Evolutionary conservation across 1,140 invertebrate species (phyloP), one percentile per base, ranked within the genome.

Genomic region (Macrobrachium rosenbergii): DNA sequence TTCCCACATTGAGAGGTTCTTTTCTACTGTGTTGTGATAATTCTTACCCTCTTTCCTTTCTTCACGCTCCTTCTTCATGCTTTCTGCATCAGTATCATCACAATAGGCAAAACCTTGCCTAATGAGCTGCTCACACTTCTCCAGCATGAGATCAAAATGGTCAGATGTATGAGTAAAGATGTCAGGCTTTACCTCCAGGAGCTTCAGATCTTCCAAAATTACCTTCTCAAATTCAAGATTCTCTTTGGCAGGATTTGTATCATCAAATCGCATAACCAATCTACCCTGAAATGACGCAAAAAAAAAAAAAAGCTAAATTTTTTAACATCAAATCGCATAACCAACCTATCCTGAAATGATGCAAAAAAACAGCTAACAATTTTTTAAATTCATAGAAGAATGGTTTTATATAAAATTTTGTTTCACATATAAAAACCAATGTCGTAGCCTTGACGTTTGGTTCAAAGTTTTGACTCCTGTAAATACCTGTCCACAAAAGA

Each of bases 221-320:
- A 99, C 94, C 93, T 98, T 95, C 92, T 99, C 99, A 93, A 99
- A 99, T 90, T 99, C 96, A n/a, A 96, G 96, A 91, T 98, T 98
- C 92, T 99, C 99, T 92, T 99, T 99, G 7, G 98, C 98, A 60
- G 99, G 99, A 93, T 99, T 99, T 11, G 99, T 99, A 91, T 99
- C 99, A 93, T 99, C 99, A 93, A 99, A 99, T 90, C 99, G 94
- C 97, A 99, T 98, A 79, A 99, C 97, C 0, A 99, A 93, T 91
- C 96, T 96, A 0, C 99, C 99, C 88, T 90, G 73, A 59, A 83
- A 89, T 37, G n/a, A 52, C 17, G 16, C 45, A 78, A 82, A 87
- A 81, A n/a, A 52, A 75, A 58, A n/a, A 2, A 45, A 16, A 23
- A 77, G 45, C 23, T 45, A n/a, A 28, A 37, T n/a, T 37, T 37